Base-by-base conservation (phyloP, 2,888 invertebrate species). In the Sialis lutaria region DNA sequence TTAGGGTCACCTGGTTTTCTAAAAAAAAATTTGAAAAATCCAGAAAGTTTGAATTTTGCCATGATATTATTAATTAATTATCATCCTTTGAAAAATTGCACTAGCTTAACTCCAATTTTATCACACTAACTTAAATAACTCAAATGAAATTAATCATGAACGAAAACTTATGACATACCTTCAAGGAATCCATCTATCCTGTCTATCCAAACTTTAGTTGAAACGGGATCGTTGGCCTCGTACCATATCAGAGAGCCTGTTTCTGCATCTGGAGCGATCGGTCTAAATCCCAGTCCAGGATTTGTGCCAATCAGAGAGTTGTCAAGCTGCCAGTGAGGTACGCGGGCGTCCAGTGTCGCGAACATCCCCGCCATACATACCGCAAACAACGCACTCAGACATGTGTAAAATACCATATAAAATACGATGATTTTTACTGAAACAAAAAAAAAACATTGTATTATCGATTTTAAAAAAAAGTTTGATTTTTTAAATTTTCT, bases 391-490 rank as follows among this genome's bases (percentile, higher is more conserved):
- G 82, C 77, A 10, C 84, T 84, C 60, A 97, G 70, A 49, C 79
- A 76, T 43, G 77, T 70, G 69, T 92, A 96, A 73, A 95, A 96
- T 53, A 90, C 73, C 41, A 75, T 52, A 70, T 96, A 97, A 72
- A 96, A 97, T 1, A 81, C 53, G 22, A 83, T 59, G 50, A 92
- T 76, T 62, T 88, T 81, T 51, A 76, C 92, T 92, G 75, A 30
- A 79, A 75, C 47, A 57, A 55, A 60, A 54, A 56, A 52, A 48
- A 57, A 54, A 6, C 22, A 7, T 12, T 13, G n/a, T n/a, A n/a
- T n/a, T n/a, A n/a, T n/a, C n/a, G n/a, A n/a, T n/a, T n/a, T n/a
- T n/a, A n/a, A n/a, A n/a, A n/a, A n/a, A n/a, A n/a, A n/a, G n/a
- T n/a, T n/a, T n/a, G n/a, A n/a, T n/a, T n/a, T n/a, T n/a, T n/a